A percentile compares a stretch with the other conserved stretches of the same genome.
phyloP scores from a whole-genome alignment of 1,140 invertebrate species.

The Drosophila biarmipes region DNA sequence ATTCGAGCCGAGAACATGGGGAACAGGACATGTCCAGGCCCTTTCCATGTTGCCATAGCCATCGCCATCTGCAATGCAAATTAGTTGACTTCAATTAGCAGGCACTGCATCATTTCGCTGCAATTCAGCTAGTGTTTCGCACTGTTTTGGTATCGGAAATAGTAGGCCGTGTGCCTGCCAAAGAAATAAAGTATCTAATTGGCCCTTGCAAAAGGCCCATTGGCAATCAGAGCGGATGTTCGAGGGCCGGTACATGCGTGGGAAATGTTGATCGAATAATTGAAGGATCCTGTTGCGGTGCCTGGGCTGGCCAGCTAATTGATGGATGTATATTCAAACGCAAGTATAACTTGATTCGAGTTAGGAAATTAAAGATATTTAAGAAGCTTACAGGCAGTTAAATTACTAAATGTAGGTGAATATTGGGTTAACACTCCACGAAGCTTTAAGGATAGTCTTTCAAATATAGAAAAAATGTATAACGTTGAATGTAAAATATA shows the following conservation, averaged over 20 bases:
- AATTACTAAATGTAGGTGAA: too few species aligned
- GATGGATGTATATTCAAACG: conserved; percentile 1
- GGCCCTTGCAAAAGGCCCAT: not conserved
- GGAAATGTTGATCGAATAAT: conserved; percentile 26
- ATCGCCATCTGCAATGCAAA: conserved; percentile 51
- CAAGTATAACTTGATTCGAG: not conserved
- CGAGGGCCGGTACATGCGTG: conserved; percentile 24
- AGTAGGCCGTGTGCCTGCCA: conserved; percentile 15
- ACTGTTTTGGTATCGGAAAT: conserved; percentile 19
- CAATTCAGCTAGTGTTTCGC: conserved; percentile 21
- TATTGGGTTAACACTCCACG: too few species aligned
- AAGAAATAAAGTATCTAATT: conserved; percentile 27
- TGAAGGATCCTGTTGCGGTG: conserved; percentile 24
- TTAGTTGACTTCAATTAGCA: conserved; percentile 62
- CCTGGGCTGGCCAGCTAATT: conserved; percentile 6
- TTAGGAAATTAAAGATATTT: not conserved
- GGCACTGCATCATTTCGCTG: conserved; percentile 53
- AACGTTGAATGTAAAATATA: too few species aligned
- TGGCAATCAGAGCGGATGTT: conserved; percentile 29
- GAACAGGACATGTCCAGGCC: conserved; percentile 26
- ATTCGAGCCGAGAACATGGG: conserved; percentile 14
- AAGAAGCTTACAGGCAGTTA: too few species aligned
- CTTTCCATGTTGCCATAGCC: conserved; percentile 34
- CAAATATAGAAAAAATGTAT: too few species aligned
- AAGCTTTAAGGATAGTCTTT: too few species aligned